These are phyloP conservation scores for Piaya cayana DNA, from an alignment of 2,113 vertebrate species.

Conservation along the genomic window DNA sequence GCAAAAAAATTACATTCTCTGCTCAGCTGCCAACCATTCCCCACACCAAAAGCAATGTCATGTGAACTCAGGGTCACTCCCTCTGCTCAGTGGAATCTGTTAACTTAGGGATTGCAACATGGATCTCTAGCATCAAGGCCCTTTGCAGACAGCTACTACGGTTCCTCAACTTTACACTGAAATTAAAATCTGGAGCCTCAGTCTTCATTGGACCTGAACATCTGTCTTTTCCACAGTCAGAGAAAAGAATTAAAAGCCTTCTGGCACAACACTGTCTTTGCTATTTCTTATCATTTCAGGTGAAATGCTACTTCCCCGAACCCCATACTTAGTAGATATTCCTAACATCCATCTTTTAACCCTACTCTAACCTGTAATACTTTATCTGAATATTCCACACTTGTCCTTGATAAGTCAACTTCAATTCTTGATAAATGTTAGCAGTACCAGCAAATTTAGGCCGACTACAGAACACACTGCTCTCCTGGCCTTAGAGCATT, in stretches of 20 bases:
- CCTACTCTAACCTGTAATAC: neutral
- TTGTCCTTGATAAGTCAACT: neutral
- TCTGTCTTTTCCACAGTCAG: neutral
- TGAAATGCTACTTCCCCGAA: neutral
- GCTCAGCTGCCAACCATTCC: neutral
- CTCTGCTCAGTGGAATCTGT: neutral
- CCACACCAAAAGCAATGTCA: neutral
- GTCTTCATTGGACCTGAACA: neutral
- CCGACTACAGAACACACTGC: neutral
- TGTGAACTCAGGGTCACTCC: neutral
- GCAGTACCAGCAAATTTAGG: neutral
- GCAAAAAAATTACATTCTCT: neutral
- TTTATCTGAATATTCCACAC: neutral
- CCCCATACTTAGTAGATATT: neutral
- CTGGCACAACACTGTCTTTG: accelerated
- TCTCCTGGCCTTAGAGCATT: neutral
- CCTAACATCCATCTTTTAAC: neutral
- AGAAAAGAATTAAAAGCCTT: neutral
- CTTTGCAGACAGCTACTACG: neutral
- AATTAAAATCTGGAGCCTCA: neutral
- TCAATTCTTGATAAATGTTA: neutral
- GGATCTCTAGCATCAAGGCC: neutral
- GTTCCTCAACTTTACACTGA: neutral
- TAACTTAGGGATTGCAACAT: neutral
- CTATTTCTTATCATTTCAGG: neutral